Conservation (phyloP, 1,140 invertebrate species). For the Nymphalis io region DNA sequence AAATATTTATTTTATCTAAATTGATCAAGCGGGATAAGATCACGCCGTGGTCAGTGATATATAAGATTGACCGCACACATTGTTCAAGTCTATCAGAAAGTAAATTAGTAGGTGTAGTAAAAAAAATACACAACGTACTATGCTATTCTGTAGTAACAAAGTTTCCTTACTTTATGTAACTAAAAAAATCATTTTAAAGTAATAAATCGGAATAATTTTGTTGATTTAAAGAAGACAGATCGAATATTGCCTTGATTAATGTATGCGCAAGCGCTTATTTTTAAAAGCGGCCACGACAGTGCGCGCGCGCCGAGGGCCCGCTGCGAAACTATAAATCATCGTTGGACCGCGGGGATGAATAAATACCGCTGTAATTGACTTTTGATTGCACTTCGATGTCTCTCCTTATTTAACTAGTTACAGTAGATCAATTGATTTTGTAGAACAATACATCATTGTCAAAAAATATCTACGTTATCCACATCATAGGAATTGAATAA, state of each 20-base stretch:
- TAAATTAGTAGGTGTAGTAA: background rate
- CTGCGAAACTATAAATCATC: conserved; percentile 79
- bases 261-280: conserved; percentile 49
- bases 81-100: background rate
- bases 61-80: conserved; percentile 43
- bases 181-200: background rate
- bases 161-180: background rate
- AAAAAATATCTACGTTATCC: conserved; percentile 34
- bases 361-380: conserved; percentile 78
- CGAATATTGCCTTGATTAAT: conserved; percentile 23
- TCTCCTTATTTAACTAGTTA: conserved; percentile 64
- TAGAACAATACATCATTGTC: conserved; percentile 51
- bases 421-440: conserved; percentile 59
- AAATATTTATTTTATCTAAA: conserved; percentile 81
- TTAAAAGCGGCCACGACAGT: conserved; percentile 72
- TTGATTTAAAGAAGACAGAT: conserved; percentile 7
- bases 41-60: conserved; percentile 63
- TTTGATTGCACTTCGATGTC: conserved; percentile 71
- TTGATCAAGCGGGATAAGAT: conserved; percentile 78
- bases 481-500: conserved; percentile 21
- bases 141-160: background rate
- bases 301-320: conserved; percentile 66
- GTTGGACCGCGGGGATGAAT: conserved; percentile 61
- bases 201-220: background rate
- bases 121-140: background rate